Evolutionary conservation across 2,888 invertebrate species (phyloP).

Genomic region (Punctoribates punctum): DNA sequence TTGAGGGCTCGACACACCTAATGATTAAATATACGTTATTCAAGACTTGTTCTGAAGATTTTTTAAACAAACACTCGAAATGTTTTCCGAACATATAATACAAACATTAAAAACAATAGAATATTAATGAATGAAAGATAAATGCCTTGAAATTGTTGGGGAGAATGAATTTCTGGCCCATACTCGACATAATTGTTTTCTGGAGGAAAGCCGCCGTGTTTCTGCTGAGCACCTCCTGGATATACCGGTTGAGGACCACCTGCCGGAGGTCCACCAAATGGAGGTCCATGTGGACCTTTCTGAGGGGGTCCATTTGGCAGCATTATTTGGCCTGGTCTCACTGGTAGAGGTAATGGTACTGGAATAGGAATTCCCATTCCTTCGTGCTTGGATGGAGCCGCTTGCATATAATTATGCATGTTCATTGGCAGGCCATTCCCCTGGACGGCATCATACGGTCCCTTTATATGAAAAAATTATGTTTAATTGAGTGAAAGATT

Average conservation of each 20-base stretch:
- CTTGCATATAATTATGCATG: constrained; percentile 25
- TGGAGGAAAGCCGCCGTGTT: constrained; percentile 13
- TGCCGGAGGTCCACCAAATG: background rate
- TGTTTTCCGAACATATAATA: background rate
- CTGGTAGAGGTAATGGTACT: constrained; percentile 29
- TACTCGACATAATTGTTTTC: constrained; percentile 32
- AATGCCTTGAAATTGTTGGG: constrained; percentile 39
- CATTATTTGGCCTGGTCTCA: constrained; percentile 33
- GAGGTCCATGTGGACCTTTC: constrained; percentile 35
- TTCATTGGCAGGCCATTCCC: background rate
- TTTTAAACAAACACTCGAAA: background rate
- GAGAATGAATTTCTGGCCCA: constrained; percentile 37
- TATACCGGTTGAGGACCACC: constrained; percentile 36
- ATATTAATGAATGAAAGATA: background rate
- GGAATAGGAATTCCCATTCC: constrained; percentile 25
- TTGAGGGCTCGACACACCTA: constrained; percentile 3
- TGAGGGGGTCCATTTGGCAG: constrained; percentile 25
- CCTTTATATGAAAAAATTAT: background rate
- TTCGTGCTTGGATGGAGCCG: constrained; percentile 25
- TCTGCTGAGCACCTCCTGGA: constrained; percentile 27
- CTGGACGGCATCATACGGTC: constrained; percentile 1
- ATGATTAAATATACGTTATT: background rate
- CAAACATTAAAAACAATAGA: background rate
- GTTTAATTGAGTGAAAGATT: background rate
- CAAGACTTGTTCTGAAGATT: background rate